Base-by-base conservation (phyloP, 2,797 vertebrate genomes). In the Clarias platycephalus region DNA sequence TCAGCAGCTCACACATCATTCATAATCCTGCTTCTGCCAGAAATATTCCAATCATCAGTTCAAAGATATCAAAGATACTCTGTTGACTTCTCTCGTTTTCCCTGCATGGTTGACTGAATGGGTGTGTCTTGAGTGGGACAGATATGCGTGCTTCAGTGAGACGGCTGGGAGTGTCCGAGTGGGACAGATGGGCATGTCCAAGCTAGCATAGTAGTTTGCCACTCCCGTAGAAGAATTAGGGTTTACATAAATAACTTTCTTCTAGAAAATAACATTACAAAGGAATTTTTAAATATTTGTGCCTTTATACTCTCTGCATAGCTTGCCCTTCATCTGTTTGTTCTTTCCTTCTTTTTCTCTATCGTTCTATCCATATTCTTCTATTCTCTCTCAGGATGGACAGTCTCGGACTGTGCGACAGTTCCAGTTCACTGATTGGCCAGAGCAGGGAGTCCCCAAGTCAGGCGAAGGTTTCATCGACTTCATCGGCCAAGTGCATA, bases 401-500 rank as follows among this genome's bases (percentile, higher is more conserved):
- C 98, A 99, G 90, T 99, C 98, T 20, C 95, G 98, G 81, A 99
- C 98, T 0, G 97, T 99, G 15, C 95, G 98, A 20, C 98, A 99
- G 94, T 99, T 99, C 95, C 98, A 80, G 78, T 80, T 80, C 40
- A 80, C 78, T 53, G 98, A 99, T 91, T 99, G 98, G 98, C 98
- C 98, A 0, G 98, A 99, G 68, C 98, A 99, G 91, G 98, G 98
- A 0, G 98, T 99, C 89, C 98, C 98, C 86, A 99, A 99, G 90
- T 98, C 98, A 0, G 98, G 98, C 44, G 98, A 99, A 92, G 98
- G 98, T 37, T 99, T 99, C 85, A 99, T 99, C 0, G 98, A 99
- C 90, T 99, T 99, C 91, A 99, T 99, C 0, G 98, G 98, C 60
- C 98, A 99, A 91, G 98, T 99, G 77, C 98, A 99, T 91, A 99